Conservation (phyloP, 2,797 vertebrate species). For the Tapirus indicus region DNA sequence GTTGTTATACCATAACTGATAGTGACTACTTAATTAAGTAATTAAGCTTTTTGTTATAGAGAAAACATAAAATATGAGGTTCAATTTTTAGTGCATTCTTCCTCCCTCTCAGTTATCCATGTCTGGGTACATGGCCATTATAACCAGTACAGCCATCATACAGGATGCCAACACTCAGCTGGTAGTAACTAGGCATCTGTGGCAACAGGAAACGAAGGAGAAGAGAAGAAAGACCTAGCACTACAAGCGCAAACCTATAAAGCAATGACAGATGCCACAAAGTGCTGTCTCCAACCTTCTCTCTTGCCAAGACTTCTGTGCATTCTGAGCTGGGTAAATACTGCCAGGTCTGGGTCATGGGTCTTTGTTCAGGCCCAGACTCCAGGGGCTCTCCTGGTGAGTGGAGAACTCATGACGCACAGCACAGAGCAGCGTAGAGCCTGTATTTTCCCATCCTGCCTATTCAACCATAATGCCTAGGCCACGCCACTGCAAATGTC, state of each 20-base stretch:
- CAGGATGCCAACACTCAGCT: background rate
- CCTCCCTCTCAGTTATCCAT: background rate
- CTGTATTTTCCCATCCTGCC: background rate
- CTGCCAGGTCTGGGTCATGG: background rate
- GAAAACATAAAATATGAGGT: background rate
- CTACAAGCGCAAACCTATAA: background rate
- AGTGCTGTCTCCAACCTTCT: background rate
- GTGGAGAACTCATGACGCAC: background rate
- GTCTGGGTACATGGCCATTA: background rate
- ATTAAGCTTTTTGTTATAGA: background rate
- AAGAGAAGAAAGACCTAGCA: too few species aligned
- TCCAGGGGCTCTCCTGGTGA: background rate
- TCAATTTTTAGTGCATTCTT: background rate
- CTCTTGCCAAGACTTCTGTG: background rate
- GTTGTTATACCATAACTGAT: background rate
- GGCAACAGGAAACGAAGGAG: background rate
- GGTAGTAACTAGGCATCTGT: background rate
- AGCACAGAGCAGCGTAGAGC: background rate
- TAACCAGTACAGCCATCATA: background rate
- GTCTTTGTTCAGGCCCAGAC: slow-evolving; percentile 28
- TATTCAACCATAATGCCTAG: background rate
- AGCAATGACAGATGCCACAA: background rate
- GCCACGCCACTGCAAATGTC: background rate
- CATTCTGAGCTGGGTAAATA: background rate
- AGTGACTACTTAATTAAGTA: slow-evolving; percentile 3